phyloP scores from a whole-genome alignment of 1,140 invertebrate species.

The Drosophila parvula region DNA sequence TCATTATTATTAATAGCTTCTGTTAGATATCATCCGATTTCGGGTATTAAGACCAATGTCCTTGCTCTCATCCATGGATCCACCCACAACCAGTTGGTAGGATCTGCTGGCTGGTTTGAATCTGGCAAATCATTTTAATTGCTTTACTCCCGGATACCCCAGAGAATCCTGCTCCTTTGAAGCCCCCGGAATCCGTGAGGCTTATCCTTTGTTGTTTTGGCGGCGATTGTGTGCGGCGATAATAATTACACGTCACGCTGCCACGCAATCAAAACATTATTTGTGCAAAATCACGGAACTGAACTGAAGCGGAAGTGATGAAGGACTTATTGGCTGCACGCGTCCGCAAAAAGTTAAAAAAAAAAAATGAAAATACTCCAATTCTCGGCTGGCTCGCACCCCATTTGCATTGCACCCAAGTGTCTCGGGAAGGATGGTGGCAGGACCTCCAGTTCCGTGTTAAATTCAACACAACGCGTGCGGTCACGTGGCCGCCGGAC shows the following conservation, averaged over 20 bases:
- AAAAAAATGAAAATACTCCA: slow-evolving; percentile 27
- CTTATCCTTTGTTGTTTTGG: slow-evolving; percentile 60
- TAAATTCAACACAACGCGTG: slow-evolving; percentile 79
- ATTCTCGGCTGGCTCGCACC: slow-evolving; percentile 31
- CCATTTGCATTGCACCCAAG: slow-evolving; percentile 59
- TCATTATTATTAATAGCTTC: slow-evolving; percentile 14
- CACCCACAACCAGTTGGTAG: slow-evolving; percentile 10
- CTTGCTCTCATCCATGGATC: background rate
- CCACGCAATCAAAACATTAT: slow-evolving; percentile 84
- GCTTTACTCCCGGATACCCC: slow-evolving; percentile 49
- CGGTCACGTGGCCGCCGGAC: slow-evolving; percentile 69
- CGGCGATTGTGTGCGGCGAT: slow-evolving; percentile 73
- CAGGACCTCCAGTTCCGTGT: slow-evolving; percentile 51
- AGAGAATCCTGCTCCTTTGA: slow-evolving; percentile 9
- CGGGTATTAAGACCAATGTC: background rate
- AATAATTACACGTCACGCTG: slow-evolving; percentile 84
- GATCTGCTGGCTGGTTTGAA: slow-evolving; percentile 33
- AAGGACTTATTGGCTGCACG: slow-evolving; percentile 84
- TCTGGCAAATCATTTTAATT: slow-evolving; percentile 72
- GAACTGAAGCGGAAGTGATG: slow-evolving; percentile 84
- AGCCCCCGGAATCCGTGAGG: slow-evolving; percentile 9
- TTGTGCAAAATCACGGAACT: slow-evolving; percentile 83
- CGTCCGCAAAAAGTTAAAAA: slow-evolving; percentile 76
- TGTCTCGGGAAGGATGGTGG: slow-evolving; percentile 24
- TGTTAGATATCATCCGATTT: background rate